Percentiles rank a stretch among this genome's conserved stretches.
phyloP scores from a whole-genome alignment of 2,888 invertebrate genomes.

The Embidobia sp. region DNA sequence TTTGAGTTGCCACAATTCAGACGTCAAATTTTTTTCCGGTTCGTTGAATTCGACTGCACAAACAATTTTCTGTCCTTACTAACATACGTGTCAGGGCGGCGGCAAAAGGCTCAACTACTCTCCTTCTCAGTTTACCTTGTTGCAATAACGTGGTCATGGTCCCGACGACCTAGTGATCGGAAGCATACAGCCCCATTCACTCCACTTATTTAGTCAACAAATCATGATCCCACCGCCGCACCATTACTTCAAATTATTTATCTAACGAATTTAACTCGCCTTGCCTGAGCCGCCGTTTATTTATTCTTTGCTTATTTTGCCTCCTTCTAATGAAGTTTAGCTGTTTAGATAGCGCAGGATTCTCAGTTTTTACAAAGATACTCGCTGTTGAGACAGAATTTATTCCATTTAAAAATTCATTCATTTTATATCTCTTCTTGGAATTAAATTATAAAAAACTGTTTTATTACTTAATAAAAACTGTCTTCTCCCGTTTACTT shows the following conservation, averaged over 20 bases:
- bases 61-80: not conserved
- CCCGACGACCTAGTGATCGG: constrained; percentile 76
- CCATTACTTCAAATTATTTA: constrained; percentile 61
- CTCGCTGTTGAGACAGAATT: no score
- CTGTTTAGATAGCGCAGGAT: constrained; percentile 16
- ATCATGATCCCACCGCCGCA: constrained; percentile 46
- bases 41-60: no score
- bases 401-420: no score
- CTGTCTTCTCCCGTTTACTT: no score
- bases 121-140: constrained; percentile 78
- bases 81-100: constrained; percentile 24
- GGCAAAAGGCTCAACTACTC: constrained; percentile 44
- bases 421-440: no score
- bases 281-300: constrained; percentile 11
- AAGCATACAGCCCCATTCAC: constrained; percentile 68
- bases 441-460: no score
- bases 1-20: no score
- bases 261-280: constrained; percentile 56
- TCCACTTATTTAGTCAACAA: constrained; percentile 63
- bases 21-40: no score
- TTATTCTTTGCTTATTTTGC: constrained; percentile 28
- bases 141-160: constrained; percentile 80
- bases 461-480: no score
- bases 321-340: constrained; percentile 17
- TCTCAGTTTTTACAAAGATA: no score